Base-by-base conservation (phyloP, 1,140 invertebrate genomes). In the Cydia fagiglandana region DNA sequence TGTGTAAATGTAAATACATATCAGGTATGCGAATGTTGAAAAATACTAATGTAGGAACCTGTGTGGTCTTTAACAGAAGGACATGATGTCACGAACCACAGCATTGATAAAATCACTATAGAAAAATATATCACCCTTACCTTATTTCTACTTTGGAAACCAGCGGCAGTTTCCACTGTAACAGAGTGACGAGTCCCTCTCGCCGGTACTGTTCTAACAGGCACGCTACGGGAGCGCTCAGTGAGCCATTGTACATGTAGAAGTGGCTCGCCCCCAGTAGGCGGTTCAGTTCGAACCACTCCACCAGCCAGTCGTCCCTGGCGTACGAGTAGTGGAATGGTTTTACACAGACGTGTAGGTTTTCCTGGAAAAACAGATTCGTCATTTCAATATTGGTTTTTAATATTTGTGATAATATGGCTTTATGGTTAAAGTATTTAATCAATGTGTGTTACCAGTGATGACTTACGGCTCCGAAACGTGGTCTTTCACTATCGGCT, bases 261-360 rank as follows among this genome's bases (percentile, higher is more conserved):
- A 99, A 98, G 87, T 98, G 97, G 34, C 95, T 95, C 0, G 97
- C 97, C 0, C 98, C 98, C 73, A 99, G 93, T 17, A 99, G 89
- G 7, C 95, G 94, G 86, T 99, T 97, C 73, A 99, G 93, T 92
- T 99, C 98, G 77, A 99, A 95, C 94, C 98, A 99, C 93, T 99
- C 98, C 76, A 99, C 94, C 77, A 99, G 93, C 93, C 98, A 97
- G 64, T 97, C 87, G 13, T 95, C 95, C 93, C 97, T 94, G 85
- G 98, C 96, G 90, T 98, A 99, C 79, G 96, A 95, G 85, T 97
- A 98, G 90, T 99, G 98, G 50, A 99, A 94, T 0, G 98, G 98
- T 83, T 99, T 98, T 12, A 99, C 96, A 89, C 98, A 99, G n/a
- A 99, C 95, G 3, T 96, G 97, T 30, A 99, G 95, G 0, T 81